Evolutionary conservation across 2,797 vertebrate genomes (phyloP).

Genomic region (Spea hammondii): DNA sequence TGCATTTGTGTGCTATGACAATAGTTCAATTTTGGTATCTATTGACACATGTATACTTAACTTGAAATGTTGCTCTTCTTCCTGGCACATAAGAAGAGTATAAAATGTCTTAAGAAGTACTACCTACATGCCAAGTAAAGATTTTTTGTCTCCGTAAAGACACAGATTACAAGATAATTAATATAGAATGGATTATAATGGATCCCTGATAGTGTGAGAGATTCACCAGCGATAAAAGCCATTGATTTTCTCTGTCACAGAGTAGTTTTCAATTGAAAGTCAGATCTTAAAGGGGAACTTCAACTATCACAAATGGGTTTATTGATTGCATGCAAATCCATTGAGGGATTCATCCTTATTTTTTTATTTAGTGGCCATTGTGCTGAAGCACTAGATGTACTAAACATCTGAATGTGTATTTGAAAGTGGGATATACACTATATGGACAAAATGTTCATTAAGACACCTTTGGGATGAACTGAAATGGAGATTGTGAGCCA

Average conservation of each 20-base stretch:
- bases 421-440: too few relatives aligned
- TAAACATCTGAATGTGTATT: too few relatives aligned
- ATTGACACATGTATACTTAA: slow-evolving; percentile 18
- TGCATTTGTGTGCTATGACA: neutral
- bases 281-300: neutral
- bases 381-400: too few relatives aligned
- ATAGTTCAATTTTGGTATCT: slow-evolving; percentile 41
- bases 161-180: neutral
- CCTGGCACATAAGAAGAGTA: slow-evolving; percentile 52
- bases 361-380: too few relatives aligned
- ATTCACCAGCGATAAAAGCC: slow-evolving; percentile 5
- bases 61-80: slow-evolving; percentile 54
- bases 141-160: slow-evolving; percentile 35
- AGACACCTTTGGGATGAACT: too few relatives aligned
- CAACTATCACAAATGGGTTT: too few relatives aligned
- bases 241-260: neutral
- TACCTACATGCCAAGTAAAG: slow-evolving; percentile 55
- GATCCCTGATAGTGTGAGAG: slow-evolving; percentile 5
- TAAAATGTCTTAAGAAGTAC: slow-evolving; percentile 58
- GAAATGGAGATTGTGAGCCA: too few relatives aligned
- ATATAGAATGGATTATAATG: slow-evolving; percentile 1
- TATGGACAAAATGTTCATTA: too few relatives aligned
- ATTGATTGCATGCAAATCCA: too few relatives aligned
- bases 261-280: neutral
- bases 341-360: too few relatives aligned